Evolutionary conservation across 2,113 vertebrate genomes (phyloP), one percentile per base, ranked within the genome.

Genomic region (Condylura cristata): DNA sequence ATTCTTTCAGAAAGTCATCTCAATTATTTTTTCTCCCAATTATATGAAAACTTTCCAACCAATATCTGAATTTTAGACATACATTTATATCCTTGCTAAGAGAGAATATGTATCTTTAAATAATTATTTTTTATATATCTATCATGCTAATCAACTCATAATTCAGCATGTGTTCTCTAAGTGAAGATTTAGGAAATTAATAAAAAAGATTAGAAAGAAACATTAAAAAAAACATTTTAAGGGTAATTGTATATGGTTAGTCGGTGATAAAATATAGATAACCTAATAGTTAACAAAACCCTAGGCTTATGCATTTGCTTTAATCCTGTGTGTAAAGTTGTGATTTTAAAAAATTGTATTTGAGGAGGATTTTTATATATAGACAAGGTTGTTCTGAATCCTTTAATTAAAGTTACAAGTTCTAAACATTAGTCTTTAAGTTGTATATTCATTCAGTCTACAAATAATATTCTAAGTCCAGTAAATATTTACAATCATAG

Each of bases 1-100:
- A n/a, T 71, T 87, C n/a, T 79, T 79, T 92, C 63, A 83, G 65
- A 86, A 95, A 85, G 56, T 76, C 85, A 83, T 78, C 44, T 90
- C 53, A 60, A 9, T 76, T 78, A 32, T 32, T 51, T 63, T 30
- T 32, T 39, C 9, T 46, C 32, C 34, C 30, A 37, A 32, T 53
- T 60, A n/a, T 32, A 37, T 53, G 37, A 63, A 94, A 79, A 46
- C n/a, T 51, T 78, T 72, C 37, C 37, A 91, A 24, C 12, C 34
- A 63, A 12, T 71, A 66, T 51, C n/a, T 66, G n/a, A 78, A 79
- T 83, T 89, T 79, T 51, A 76, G 86, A 86, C 56, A 34, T 32
- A 46, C 12, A 44, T 34, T 53, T 61, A 51, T 28, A 61, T 72
- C 48, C 28, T 70, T 12, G 24, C 14, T 84, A 63, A 58, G 89